Evolutionary conservation across 2,888 invertebrate genomes (phyloP), one percentile per base, ranked within the genome.

Genomic region (Deilephila porcellus): DNA sequence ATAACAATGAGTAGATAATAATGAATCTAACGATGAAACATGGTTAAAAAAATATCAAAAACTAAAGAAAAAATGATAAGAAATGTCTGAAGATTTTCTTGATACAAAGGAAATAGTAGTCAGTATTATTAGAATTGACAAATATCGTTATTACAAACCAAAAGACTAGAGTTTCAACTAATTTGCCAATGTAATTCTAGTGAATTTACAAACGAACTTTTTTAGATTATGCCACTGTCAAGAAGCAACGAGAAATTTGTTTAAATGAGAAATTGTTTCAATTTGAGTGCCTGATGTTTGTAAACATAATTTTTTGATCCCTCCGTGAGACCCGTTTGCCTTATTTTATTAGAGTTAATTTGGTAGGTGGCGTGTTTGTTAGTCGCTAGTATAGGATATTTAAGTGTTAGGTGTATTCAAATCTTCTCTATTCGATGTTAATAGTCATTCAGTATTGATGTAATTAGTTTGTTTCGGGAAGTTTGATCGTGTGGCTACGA

Each of bases 281-380:
- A 93, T 93, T 92, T 91, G 86, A 93, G 93, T 93, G 93, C 93
- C 93, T 93, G 88, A 88, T 86, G 86, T 87, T 87, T 64, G 85
- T 74, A 84, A 82, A 89, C 83, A 85, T 85, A 89, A 89, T 91
- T 91, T 81, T 92, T 93, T 91, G 84, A 83, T 93, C 94, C 94
- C 93, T 93, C 93, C 93, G 92, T 85, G 81, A 88, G 76, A 89
- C 88, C 92, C 88, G 79, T 92, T 90, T 91, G 94, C 93, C 94
- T 94, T 94, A 94, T 94, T 93, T 93, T 93, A 89, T 90, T 93
- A 93, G 93, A 83, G 75, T 84, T 88, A 77, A 85, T 83, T 85
- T 88, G 85, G 78, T 81, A 85, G 84, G 82, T 86, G 81, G 85
- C 80, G 82, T 81, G 73, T 78, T 79, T 81, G 77, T 82, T 90